Percentiles rank a stretch among this genome's conserved stretches.
phyloP scores from a whole-genome alignment of 2,113 vertebrate species.

The Isichthys henryi region DNA sequence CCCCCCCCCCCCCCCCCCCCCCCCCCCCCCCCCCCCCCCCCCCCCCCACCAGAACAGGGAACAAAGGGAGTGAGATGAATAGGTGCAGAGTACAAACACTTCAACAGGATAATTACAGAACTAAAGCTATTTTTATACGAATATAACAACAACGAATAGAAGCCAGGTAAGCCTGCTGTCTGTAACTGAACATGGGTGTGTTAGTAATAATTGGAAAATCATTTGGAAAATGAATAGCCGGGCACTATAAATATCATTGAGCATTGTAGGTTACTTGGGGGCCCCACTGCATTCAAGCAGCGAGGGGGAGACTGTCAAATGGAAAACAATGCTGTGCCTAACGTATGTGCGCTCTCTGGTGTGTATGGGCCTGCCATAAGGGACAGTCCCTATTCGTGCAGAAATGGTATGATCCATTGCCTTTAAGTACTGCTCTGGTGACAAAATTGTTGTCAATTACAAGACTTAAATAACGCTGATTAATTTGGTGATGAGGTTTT shows the following conservation, averaged over 20 bases:
- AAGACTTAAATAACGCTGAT: background rate
- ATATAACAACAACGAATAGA: background rate
- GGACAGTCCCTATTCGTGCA: background rate
- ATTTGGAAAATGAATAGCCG: background rate
- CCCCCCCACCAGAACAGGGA: background rate
- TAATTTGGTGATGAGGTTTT: background rate
- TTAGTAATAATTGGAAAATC: background rate
- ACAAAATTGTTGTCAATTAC: background rate
- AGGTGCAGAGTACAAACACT: background rate
- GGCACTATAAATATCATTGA: background rate
- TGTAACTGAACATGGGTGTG: background rate
- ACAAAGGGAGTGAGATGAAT: background rate
- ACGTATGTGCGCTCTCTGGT: background rate
- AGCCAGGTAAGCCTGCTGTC: background rate
- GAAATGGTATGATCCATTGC: background rate
- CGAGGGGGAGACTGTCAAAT: background rate
- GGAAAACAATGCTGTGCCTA: background rate
- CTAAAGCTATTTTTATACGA: too few species aligned
- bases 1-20: too few species aligned
- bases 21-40: too few species aligned
- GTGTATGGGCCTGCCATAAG: background rate
- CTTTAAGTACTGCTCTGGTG: background rate
- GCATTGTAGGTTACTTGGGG: background rate
- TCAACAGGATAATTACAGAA: background rate
- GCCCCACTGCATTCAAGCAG: too few species aligned